A percentile compares a stretch with the other conserved stretches of the same genome.
Conservation (phyloP, 2,797 vertebrate species). For the Threskiornis aethiopicus region DNA sequence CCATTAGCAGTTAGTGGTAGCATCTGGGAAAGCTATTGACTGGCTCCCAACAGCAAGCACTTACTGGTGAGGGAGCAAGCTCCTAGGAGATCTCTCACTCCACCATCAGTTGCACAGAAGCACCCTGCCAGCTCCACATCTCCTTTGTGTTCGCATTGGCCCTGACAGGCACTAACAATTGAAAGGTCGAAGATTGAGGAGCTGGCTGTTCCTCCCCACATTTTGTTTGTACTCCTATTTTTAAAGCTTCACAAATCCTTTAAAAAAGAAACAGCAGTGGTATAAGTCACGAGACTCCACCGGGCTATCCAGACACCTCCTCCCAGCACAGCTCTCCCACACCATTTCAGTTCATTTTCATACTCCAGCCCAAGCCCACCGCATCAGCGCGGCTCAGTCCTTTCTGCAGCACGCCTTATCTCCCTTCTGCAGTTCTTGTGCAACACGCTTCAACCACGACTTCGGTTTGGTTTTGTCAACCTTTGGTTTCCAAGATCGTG, state of each 20-base stretch:
- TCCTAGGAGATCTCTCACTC: neutral
- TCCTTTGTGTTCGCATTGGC: accelerated
- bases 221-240: conserved; percentile 45
- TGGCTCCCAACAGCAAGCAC: neutral
- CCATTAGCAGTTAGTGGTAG: neutral
- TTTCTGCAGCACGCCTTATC: neutral
- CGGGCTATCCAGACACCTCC: conserved; percentile 12
- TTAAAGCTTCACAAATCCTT: conserved; percentile 20
- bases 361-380: neutral
- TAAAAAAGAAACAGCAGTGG: conserved; percentile 1
- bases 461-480: neutral
- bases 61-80: neutral
- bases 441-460: neutral
- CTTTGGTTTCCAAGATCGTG: accelerated
- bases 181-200: neutral
- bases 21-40: neutral
- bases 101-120: neutral
- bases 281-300: conserved; percentile 27
- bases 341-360: neutral
- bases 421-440: neutral
- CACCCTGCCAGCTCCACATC: neutral
- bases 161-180: neutral
- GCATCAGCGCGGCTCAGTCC: neutral
- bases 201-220: neutral
- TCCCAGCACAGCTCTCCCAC: conserved; percentile 7